Evolutionary conservation across 2,113 vertebrate species (phyloP), one percentile per base, ranked within the genome.

Genomic region (Paratilapia polleni): DNA sequence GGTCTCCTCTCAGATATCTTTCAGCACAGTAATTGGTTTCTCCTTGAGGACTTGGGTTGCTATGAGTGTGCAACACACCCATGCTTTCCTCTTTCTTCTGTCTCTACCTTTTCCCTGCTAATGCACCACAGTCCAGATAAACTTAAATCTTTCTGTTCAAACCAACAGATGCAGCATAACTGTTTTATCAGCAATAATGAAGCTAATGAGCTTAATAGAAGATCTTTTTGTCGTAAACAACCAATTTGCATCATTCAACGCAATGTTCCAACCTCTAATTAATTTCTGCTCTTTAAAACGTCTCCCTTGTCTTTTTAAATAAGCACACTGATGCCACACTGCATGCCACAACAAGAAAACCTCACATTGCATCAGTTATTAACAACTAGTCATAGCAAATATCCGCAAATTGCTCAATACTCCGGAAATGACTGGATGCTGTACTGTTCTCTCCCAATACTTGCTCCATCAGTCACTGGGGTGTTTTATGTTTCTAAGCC

Each of bases 1-100:
- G 49, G 57, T 83, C 54, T 85, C 38, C 41, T 41, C 87, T 88
- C 78, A 81, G 85, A 95, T 93, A 93, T 91, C 63, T 93, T 90
- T 73, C 82, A 80, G 87, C 80, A 85, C 87, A 84, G 88, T 54
- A 86, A 86, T 66, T 90, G 85, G 92, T 89, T 84, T 77, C 81
- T 85, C 86, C 89, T 83, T 64, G 78, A 84, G 89, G 87, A 82
- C 80, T 82, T 26, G 12, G 41, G 54, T 82, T 84, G 80, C 62
- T 59, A 68, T 73, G 64, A 79, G 64, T 76, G 36, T 19, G 49
- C 81, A 77, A 77, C 82, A 85, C 75, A 15, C 86, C 90, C 79
- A 74, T n/a, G 6, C 83, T 61, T 58, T 79, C 64, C 58, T 64
- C 73, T 63, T 57, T 59, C 58, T 20, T 43, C 56, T 59, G 47